phyloP scores from a whole-genome alignment of 64 coral and sea anemone genomes.

The Stichodactyla helianthus region DNA sequence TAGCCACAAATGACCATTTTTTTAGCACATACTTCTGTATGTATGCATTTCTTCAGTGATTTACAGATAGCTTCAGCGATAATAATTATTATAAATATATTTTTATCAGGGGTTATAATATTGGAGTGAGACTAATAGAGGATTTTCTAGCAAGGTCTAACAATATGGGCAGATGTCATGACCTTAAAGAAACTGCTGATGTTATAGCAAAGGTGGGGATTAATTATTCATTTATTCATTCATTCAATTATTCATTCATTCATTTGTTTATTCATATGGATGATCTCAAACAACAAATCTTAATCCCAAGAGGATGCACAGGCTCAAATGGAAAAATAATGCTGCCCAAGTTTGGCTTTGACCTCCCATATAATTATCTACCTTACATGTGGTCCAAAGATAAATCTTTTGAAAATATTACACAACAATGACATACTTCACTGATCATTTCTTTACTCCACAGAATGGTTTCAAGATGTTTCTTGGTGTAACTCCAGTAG shows the following conservation, averaged over 20 bases:
- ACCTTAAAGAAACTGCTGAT: slow-evolving; percentile 94
- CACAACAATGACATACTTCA: not conserved
- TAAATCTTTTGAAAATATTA: too few relatives aligned
- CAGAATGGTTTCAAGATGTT: slow-evolving; percentile 99
- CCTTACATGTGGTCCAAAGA: too few relatives aligned
- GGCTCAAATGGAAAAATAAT: too few relatives aligned
- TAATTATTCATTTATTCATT: too few relatives aligned
- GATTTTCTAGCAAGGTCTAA: slow-evolving; percentile 82
- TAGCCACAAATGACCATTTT: not conserved
- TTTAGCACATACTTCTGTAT: not conserved
- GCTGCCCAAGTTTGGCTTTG: too few relatives aligned
- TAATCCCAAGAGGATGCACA: too few relatives aligned
- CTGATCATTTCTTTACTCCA: not conserved
- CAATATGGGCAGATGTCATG: slow-evolving; percentile 94
- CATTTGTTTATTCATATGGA: too few relatives aligned
- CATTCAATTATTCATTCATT: too few relatives aligned
- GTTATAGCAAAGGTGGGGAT: slow-evolving; percentile 89
- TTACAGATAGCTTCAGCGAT: not conserved
- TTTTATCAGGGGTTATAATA: slow-evolving; percentile 83
- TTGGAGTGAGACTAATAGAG: slow-evolving; percentile 94
- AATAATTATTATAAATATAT: not conserved
- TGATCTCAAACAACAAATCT: too few relatives aligned
- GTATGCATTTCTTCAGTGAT: too few relatives aligned
- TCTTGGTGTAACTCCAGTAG: slow-evolving; percentile 83
- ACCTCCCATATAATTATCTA: too few relatives aligned